These are phyloP conservation scores for Lateolabrax maculatus DNA, from an alignment of 2,797 vertebrate species.

Conservation along the genomic window DNA sequence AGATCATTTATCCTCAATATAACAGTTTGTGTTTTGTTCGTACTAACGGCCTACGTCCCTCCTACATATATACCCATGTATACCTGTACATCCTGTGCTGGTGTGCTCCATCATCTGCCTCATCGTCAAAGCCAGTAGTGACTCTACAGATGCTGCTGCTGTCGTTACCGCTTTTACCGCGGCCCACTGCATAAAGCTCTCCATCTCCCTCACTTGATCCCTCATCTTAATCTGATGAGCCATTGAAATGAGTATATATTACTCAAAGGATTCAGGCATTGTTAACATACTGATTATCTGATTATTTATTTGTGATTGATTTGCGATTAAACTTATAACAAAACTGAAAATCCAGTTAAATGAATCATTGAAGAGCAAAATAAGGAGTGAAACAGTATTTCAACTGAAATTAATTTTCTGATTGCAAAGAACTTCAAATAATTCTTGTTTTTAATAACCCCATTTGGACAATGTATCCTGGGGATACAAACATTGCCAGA, in stretches of 20 bases:
- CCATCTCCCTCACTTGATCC: not conserved
- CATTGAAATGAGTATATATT: not conserved
- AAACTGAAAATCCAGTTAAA: too few relatives aligned
- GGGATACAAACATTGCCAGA: not conserved
- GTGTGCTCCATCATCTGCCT: conserved; percentile 4
- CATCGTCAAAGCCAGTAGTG: not conserved
- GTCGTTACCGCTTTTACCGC: not conserved
- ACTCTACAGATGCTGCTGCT: not conserved
- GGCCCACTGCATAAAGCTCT: not conserved
- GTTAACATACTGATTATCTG: too few relatives aligned
- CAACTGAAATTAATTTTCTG: too few relatives aligned
- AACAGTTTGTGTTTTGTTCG: not conserved
- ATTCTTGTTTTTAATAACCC: too few relatives aligned
- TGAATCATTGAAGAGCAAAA: not conserved
- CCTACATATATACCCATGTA: not conserved
- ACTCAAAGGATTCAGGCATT: not conserved
- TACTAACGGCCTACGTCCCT: not conserved
- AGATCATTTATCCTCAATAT: not conserved
- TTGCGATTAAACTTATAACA: not conserved
- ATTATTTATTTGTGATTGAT: not conserved
- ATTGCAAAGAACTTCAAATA: too few relatives aligned
- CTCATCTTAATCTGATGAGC: not conserved
- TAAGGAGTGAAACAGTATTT: not conserved
- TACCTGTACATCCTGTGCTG: not conserved
- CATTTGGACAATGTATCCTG: not conserved